Evolutionary conservation across 2,113 vertebrate genomes (phyloP).

Genomic region (Pyrgilauda ruficollis): DNA sequence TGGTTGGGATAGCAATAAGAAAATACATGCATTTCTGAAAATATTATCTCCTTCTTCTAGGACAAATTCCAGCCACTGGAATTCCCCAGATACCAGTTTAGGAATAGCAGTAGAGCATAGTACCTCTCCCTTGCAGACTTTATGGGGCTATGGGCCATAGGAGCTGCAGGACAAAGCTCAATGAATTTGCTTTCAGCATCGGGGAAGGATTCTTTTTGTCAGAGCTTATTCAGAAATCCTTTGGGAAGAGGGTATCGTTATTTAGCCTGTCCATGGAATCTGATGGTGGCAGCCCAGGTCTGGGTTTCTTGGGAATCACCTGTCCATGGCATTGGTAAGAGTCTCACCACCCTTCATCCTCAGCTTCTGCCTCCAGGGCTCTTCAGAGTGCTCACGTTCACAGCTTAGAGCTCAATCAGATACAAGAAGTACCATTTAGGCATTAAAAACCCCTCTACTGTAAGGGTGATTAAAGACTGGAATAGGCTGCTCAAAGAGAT

Average conservation of each 20-base stretch:
- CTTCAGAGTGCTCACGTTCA: neutral
- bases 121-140: neutral
- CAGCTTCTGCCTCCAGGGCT: neutral
- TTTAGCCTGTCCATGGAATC: neutral
- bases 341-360: neutral
- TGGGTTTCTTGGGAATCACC: neutral
- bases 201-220: neutral
- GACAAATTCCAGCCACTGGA: neutral
- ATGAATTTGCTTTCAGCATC: neutral
- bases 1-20: neutral
- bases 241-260: neutral
- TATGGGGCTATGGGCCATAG: neutral
- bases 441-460: neutral
- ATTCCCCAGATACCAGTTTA: neutral
- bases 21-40: neutral
- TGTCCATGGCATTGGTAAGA: neutral
- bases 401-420: neutral
- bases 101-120: neutral
- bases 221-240: neutral
- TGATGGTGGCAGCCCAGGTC: neutral
- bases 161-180: neutral
- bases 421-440: neutral
- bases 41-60: neutral
- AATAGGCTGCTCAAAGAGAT: neutral
- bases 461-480: neutral